A percentile compares a stretch with the other conserved stretches of the same genome.
Conservation (phyloP, 1,140 invertebrate species). For the Leptestheria dahalacensis region DNA sequence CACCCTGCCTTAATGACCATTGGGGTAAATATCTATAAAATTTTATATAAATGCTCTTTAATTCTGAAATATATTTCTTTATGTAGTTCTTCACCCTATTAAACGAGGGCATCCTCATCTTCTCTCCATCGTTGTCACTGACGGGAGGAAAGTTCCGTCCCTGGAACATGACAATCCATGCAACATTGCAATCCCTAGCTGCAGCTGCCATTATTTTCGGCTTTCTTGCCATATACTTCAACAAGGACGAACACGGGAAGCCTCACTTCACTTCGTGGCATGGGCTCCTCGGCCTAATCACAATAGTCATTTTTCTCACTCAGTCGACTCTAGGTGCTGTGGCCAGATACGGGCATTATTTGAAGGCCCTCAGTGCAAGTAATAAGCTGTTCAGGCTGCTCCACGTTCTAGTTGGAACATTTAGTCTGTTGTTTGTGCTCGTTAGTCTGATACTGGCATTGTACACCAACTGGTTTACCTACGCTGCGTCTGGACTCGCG, state of each 20-base stretch:
- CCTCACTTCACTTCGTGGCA: conserved; percentile 5
- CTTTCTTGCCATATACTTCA: conserved; percentile 4
- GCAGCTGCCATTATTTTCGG: not conserved
- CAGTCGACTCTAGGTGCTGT: not conserved
- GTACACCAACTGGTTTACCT: not conserved
- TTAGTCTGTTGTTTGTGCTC: not conserved
- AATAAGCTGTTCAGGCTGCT: not conserved
- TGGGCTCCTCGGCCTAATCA: not conserved
- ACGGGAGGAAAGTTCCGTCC: not conserved
- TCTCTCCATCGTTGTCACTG: not conserved
- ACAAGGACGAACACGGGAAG: conserved; percentile 4
- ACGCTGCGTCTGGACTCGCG: not conserved
- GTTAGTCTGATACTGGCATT: not conserved
- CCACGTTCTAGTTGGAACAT: not conserved
- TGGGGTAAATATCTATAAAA: not conserved
- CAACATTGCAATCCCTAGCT: not conserved
- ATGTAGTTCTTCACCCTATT: not conserved
- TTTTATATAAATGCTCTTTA: not conserved
- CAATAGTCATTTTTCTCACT: not conserved
- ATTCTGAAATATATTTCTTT: not conserved
- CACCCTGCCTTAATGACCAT: not conserved
- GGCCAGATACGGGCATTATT: not conserved
- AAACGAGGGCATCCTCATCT: conserved; percentile 2
- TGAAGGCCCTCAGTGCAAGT: not conserved
- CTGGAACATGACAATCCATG: not conserved